Base-by-base conservation (phyloP, 2,113 vertebrate species). In the Chamaetylas fuelleborni region DNA sequence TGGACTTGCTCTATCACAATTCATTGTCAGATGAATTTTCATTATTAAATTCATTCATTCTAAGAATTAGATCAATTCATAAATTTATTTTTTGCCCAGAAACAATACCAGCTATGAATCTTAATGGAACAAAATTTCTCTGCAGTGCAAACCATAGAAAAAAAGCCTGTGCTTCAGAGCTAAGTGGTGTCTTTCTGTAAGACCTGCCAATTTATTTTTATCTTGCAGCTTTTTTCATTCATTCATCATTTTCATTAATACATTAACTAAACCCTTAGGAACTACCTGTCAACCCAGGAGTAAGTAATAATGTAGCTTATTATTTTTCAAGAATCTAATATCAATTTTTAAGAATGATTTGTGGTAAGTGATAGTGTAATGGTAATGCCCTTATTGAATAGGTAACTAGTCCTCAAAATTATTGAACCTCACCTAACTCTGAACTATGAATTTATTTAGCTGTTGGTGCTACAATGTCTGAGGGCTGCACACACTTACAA, bases 241-340 rank as follows among this genome's bases (percentile, higher is more conserved):
- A 50, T 88, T 94, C 80, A 60, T 74, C 67, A 74, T 61, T 86
- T 81, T 67, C 89, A 86, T 81, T 85, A 86, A 86, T 74, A 56
- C 56, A 48, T 74, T 92, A 88, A 43, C 51, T 79, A 91, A 95
- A 79, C 71, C 69, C 43, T 89, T 88, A 96, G 81, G 61, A 93
- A 19, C 73, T 26, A 54, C 50, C 62, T 84, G 61, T 62, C 60
- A 87, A 36, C 43, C 31, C 14, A 48, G 50, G 33, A 78, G 40
- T 83, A 69, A 86, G 67, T 74, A 60, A 71, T 67, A 58, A 17
- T 47, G 45, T 24, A 60, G 57, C 28, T 67, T 64, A 14, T 0
- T 86, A 8, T 69, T 94, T 93, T 84, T 80, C 42, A 54, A 65
- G 18, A 67, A 57, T 69, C 9, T 86, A 88, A 81, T 81, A 81